Percentiles rank a stretch among this genome's conserved stretches.
Evolutionary conservation across 2,113 vertebrate species (phyloP).

Genomic region (Dinomys branickii): DNA sequence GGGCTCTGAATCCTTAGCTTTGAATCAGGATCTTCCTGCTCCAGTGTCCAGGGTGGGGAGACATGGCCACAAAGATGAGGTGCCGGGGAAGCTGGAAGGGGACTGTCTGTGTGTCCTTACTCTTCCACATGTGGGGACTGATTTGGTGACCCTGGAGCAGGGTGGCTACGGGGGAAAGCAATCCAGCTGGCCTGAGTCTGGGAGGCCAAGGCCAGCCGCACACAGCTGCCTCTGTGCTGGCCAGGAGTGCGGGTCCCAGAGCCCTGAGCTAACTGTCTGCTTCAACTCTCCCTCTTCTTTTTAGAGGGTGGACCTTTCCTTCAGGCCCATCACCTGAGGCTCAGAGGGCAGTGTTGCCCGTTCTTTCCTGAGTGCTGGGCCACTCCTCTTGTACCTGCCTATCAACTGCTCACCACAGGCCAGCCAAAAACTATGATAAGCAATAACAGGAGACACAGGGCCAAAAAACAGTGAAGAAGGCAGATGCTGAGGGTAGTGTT

Average conservation of each 20-base stretch:
- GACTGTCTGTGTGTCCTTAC: neutral
- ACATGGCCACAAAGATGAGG: neutral
- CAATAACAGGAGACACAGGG: neutral
- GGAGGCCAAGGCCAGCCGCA: neutral
- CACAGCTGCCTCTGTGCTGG: neutral
- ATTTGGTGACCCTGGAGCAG: neutral
- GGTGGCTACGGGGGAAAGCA: neutral
- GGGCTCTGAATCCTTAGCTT: neutral
- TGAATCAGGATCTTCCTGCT: conserved; percentile 41
- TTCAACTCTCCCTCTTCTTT: neutral
- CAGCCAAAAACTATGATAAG: fast-evolving
- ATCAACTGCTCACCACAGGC: neutral
- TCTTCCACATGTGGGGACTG: neutral
- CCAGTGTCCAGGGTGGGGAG: neutral
- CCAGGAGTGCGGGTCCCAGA: neutral
- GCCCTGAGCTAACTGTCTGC: neutral
- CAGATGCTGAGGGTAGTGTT: neutral
- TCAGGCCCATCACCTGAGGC: neutral
- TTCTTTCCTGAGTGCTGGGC: neutral
- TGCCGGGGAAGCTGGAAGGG: neutral
- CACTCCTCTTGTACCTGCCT: neutral
- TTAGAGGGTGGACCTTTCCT: neutral
- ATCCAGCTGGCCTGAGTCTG: neutral
- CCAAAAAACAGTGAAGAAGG: neutral
- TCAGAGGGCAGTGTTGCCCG: neutral